Evolutionary conservation across 92 coral and sea anemone genomes (phyloP), one percentile per base, ranked within the genome.

Genomic region (Isaurus tuberculatus): DNA sequence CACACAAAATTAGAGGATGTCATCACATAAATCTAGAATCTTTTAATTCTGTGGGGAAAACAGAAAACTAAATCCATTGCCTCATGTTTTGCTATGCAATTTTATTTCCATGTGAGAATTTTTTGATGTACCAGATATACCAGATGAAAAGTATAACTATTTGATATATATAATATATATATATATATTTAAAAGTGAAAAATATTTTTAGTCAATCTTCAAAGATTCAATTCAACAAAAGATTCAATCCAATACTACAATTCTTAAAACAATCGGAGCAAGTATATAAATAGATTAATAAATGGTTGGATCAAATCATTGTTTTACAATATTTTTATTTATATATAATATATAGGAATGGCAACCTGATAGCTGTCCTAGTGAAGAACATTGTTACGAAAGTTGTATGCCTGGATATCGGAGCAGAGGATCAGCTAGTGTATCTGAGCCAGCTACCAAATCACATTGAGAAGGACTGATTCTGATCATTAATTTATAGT

Each of bases 401-500:
- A 32, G 42, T 67, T 32, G 73, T 67, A 67, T 67, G 73, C 37
- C 42, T 67, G 46, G 73, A 67, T 32, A 34, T 67, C 42, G 17
- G 31, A 67, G 73, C 73, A 67, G 73, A 67, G 11, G 27, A 67
- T 6, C 43, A 67, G 44, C 73, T 67, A 14, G 37, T 67, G 46
- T 67, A 67, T 32, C 44, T 32, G 44, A 67, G 73, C 44, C 73
- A 67, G 44, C 73, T 67, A 32, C 73, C 73, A 67, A 67, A 67
- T 32, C 73, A 67, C 44, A 67, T 67, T 67, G 73, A 67, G 46
- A 67, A 67, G 27, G 73, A 67, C 73, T 67, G 73, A 67, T 67
- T 67, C 20, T n/a, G n/a, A n/a, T n/a, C n/a, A n/a, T n/a, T 44
- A 44, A 44, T 44, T 44, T 44, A 44, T 44, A 44, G 51, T 44